These are phyloP conservation scores for Onychomys arenicola DNA, from an alignment of 2,797 vertebrate species.

Conservation along the genomic window DNA sequence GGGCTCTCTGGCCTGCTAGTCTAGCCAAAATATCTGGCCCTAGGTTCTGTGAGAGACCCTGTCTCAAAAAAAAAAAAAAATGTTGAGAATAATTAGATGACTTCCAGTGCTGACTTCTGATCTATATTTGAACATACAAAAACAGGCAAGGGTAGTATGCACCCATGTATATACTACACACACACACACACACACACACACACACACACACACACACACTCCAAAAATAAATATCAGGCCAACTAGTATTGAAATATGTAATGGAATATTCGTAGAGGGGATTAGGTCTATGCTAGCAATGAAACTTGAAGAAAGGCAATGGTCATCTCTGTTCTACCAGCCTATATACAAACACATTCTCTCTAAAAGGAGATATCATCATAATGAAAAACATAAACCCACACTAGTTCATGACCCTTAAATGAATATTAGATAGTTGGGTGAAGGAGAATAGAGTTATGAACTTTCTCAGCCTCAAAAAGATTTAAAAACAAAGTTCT, in stretches of 20 bases:
- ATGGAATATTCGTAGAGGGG: not conserved
- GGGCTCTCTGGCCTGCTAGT: not conserved
- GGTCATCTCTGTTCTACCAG: not conserved
- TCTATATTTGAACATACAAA: not conserved
- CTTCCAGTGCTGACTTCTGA: not conserved
- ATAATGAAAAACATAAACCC: not conserved
- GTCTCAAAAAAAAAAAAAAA: not conserved
- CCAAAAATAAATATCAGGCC: not conserved
- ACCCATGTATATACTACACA: not conserved
- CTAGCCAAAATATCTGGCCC: not conserved
- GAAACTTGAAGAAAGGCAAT: not conserved
- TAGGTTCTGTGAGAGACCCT: not conserved
- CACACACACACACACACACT: not conserved
- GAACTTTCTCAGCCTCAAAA: not conserved
- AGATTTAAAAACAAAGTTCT: conserved; percentile 2
- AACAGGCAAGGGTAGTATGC: not conserved
- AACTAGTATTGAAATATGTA: not conserved
- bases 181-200: not conserved
- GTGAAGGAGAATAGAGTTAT: not conserved
- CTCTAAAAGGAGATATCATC: not conserved
- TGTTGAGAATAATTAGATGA: not conserved
- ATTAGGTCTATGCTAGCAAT: not conserved
- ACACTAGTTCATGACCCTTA: not conserved
- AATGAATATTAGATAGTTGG: not conserved
- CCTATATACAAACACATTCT: not conserved